Percentiles rank a stretch among this genome's conserved stretches.
Conservation (phyloP, 2,797 vertebrate genomes). For the Prionace glauca region DNA sequence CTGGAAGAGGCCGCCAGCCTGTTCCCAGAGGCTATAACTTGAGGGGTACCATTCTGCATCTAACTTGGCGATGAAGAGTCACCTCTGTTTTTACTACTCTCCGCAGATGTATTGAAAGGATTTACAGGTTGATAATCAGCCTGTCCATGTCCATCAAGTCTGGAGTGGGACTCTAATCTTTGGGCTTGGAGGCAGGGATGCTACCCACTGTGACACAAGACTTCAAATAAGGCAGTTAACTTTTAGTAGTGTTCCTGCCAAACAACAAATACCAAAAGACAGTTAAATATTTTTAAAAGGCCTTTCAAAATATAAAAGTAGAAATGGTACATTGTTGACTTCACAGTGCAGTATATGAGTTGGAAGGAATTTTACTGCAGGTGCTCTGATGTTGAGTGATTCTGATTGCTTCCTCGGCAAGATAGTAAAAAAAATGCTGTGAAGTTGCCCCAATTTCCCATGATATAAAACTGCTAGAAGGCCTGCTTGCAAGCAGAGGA, state of each 20-base stretch:
- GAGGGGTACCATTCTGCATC: too few relatives aligned
- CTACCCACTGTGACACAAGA: too few relatives aligned
- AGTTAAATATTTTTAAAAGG: background rate
- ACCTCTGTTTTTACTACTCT: too few relatives aligned
- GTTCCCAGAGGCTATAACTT: too few relatives aligned
- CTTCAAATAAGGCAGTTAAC: background rate
- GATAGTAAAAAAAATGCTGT: conserved; percentile 40
- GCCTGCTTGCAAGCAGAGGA: conserved; percentile 40
- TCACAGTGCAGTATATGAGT: background rate
- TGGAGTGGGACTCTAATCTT: too few relatives aligned
- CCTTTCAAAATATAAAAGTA: background rate
- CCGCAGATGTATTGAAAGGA: too few relatives aligned
- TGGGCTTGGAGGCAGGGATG: too few relatives aligned
- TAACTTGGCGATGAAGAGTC: too few relatives aligned
- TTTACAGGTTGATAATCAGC: too few relatives aligned
- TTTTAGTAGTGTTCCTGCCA: background rate
- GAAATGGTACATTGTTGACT: background rate
- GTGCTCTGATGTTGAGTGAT: background rate
- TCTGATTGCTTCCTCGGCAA: background rate
- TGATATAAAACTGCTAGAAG: conserved; percentile 48
- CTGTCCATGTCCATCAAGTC: too few relatives aligned
- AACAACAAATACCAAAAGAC: background rate
- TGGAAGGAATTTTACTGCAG: background rate
- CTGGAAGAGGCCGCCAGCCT: too few relatives aligned
- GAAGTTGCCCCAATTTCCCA: conserved; percentile 46